Evolutionary conservation across 2,888 invertebrate genomes (phyloP).

Genomic region (Rhabditoides inermis): DNA sequence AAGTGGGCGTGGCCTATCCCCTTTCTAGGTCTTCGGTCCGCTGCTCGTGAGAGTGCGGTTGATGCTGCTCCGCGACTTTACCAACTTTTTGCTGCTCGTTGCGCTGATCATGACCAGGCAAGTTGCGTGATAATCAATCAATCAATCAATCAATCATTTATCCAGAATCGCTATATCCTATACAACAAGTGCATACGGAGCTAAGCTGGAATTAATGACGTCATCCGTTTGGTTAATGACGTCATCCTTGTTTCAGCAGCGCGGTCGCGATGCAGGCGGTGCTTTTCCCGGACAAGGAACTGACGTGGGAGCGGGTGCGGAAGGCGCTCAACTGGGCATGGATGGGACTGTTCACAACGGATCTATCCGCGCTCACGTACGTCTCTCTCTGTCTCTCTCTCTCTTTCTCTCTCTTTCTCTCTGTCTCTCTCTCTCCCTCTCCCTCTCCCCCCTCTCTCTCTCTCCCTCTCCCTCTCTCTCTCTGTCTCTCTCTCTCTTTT

Average conservation of each 20-base stretch:
- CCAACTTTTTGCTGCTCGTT: constrained; percentile 44
- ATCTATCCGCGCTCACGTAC: constrained; percentile 24
- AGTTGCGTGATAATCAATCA: background rate
- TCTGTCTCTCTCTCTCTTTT: background rate
- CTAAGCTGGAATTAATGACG: too few species aligned
- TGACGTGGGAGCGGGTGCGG: constrained; percentile 48
- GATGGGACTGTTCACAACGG: constrained; percentile 55
- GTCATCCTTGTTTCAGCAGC: constrained; percentile 27
- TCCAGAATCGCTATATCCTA: too few species aligned
- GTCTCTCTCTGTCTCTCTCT: background rate
- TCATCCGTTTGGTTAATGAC: too few species aligned
- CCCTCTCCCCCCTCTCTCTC: background rate
- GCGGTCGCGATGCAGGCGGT: constrained; percentile 54
- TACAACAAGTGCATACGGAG: too few species aligned
- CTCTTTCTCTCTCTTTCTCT: background rate
- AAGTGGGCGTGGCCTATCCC: background rate
- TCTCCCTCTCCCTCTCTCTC: background rate
- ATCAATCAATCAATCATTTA: too few species aligned
- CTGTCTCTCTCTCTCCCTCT: background rate
- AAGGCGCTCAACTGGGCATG: constrained; percentile 54
- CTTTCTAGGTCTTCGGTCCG: constrained; percentile 49
- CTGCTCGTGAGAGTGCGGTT: constrained; percentile 55
- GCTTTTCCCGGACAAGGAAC: constrained; percentile 55
- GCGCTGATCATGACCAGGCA: constrained; percentile 38
- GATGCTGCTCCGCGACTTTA: constrained; percentile 52